Conservation (phyloP, 2,797 vertebrate genomes). For the Discoglossus pictus region DNA sequence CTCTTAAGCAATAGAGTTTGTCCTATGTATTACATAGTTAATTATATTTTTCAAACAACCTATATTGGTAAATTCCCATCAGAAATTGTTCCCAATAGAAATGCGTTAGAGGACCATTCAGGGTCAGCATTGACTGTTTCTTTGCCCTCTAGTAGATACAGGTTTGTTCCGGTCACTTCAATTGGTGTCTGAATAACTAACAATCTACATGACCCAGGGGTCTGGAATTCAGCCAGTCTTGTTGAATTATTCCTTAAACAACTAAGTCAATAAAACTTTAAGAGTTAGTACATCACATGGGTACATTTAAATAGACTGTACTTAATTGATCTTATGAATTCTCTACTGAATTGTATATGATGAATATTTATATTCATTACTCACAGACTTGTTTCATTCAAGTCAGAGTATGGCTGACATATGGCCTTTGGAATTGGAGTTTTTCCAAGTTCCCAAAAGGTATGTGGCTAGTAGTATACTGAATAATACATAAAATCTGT, state of each 20-base stretch:
- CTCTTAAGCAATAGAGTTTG: too few species aligned
- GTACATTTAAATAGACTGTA: constrained; percentile 44
- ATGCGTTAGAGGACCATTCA: not conserved
- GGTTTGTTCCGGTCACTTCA: constrained; percentile 38
- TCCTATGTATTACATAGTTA: too few species aligned
- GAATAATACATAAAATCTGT: too few species aligned
- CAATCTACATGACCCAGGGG: constrained; percentile 40
- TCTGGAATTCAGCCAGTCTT: constrained; percentile 14
- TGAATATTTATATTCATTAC: too few species aligned
- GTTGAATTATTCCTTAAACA: constrained; percentile 48
- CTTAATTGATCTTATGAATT: constrained; percentile 16
- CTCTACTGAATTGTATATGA: not conserved
- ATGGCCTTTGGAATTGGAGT: too few species aligned
- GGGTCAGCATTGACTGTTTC: constrained; percentile 27
- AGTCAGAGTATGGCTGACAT: too few species aligned
- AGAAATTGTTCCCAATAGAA: too few species aligned
- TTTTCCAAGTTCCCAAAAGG: not conserved
- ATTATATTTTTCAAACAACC: too few species aligned
- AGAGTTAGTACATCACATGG: constrained; percentile 33
- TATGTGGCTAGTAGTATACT: too few species aligned
- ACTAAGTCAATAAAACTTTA: constrained; percentile 43
- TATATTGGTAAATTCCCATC: too few species aligned
- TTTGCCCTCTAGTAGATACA: constrained; percentile 4
- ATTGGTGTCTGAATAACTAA: constrained; percentile 30
- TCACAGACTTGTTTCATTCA: too few species aligned